Evolutionary conservation across 2,113 vertebrate species (phyloP).

Genomic region (Syrrhaptes paradoxus): DNA sequence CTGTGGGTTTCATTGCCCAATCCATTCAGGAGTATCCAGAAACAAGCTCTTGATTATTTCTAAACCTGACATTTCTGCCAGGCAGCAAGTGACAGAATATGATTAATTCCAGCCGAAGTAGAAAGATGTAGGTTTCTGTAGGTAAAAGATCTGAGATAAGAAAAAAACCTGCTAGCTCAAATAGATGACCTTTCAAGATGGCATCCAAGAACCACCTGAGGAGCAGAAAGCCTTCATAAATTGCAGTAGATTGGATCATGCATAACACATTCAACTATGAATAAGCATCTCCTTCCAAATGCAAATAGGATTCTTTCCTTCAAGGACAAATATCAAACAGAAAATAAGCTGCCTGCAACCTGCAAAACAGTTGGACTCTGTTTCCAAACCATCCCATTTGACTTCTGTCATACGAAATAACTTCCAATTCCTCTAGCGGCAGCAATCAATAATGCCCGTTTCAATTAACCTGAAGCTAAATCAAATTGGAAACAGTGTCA

Average conservation of each 20-base stretch:
- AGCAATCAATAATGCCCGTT: background rate
- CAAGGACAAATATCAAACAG: background rate
- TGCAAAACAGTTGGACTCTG: background rate
- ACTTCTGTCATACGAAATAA: background rate
- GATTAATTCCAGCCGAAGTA: background rate
- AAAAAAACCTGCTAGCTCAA: background rate
- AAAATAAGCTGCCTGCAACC: background rate
- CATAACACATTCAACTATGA: background rate
- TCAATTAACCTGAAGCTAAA: conserved; percentile 19
- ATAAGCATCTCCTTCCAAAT: background rate
- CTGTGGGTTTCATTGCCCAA: background rate
- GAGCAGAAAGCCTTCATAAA: background rate
- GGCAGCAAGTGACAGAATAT: background rate
- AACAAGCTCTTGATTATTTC: background rate
- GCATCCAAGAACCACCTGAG: background rate
- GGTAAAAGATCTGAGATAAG: background rate
- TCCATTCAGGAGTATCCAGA: background rate
- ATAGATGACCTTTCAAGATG: background rate
- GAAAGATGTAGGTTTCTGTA: background rate
- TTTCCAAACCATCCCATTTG: background rate
- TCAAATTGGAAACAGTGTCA: background rate
- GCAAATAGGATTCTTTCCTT: background rate
- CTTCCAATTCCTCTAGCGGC: background rate
- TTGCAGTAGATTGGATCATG: background rate
- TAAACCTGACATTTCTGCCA: background rate